phyloP scores from a whole-genome alignment of 2,113 vertebrate genomes.

The Numida meleagris region DNA sequence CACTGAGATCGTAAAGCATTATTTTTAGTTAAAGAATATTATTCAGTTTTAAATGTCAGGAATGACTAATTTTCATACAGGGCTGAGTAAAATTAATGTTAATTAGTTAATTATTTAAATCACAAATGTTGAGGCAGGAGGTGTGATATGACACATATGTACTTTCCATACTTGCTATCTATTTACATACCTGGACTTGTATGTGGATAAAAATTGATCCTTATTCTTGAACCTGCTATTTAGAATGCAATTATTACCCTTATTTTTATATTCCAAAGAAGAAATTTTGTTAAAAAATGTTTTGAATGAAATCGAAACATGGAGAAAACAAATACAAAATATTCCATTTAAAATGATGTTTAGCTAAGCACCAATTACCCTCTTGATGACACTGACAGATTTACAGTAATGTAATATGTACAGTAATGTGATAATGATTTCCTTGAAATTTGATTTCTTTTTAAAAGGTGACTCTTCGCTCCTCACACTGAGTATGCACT shows the following conservation, averaged over 20 bases:
- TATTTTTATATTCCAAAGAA: not conserved
- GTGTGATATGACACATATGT: not conserved
- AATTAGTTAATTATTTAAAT: not conserved
- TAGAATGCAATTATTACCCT: not conserved
- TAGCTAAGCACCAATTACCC: not conserved
- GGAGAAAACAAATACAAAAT: not conserved
- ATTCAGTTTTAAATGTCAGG: not conserved
- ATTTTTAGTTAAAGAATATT: not conserved
- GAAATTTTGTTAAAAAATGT: not conserved
- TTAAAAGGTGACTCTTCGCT: not conserved
- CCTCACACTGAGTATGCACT: not conserved
- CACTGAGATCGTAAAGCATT: not conserved
- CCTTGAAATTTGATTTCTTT: not conserved
- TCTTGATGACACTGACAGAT: not conserved
- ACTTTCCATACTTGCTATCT: not conserved
- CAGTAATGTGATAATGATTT: not conserved
- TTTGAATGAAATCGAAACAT: not conserved
- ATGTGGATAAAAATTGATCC: not conserved
- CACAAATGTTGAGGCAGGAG: not conserved
- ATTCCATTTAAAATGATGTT: not conserved
- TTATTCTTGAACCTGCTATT: not conserved
- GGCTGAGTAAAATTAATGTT: not conserved
- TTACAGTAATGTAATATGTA: too few relatives aligned
- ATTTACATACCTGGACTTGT: accelerated
- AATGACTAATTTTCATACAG: not conserved